These are phyloP conservation scores for Orbicella faveolata DNA, from an alignment of 64 coral and sea anemone genomes.

Conservation along the genomic window DNA sequence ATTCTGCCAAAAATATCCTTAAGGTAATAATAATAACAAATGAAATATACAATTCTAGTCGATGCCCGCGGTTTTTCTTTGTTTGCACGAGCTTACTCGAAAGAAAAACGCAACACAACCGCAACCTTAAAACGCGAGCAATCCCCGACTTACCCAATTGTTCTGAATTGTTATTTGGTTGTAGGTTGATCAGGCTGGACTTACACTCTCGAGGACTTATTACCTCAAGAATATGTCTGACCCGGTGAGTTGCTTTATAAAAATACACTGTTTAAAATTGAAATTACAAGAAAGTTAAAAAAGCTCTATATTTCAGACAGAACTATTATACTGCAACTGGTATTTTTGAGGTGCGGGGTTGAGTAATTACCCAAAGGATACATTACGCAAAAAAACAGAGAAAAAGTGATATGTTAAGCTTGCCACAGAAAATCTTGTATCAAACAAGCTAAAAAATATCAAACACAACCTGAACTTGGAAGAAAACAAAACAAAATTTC, in stretches of 20 bases:
- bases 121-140: background rate
- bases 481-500: too few species aligned
- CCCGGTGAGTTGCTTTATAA: constrained; percentile 17
- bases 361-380: too few species aligned
- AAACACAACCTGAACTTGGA: too few species aligned
- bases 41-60: background rate
- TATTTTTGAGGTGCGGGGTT: too few species aligned
- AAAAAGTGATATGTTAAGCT: background rate
- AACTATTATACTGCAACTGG: too few species aligned
- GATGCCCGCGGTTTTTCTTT: background rate
- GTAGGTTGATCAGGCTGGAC: constrained; percentile 50
- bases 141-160: background rate
- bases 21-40: constrained; percentile 36
- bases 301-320: background rate
- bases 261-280: background rate
- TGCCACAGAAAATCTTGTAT: background rate
- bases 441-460: too few species aligned
- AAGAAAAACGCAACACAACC: background rate
- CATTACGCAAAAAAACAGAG: too few species aligned
- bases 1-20: constrained; percentile 84
- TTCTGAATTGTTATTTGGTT: background rate
- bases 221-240: constrained; percentile 49
- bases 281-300: background rate
- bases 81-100: too few species aligned
- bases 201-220: constrained; percentile 27